Evolutionary conservation across 2,113 vertebrate genomes (phyloP).

Genomic region (Cnemophilus loriae): DNA sequence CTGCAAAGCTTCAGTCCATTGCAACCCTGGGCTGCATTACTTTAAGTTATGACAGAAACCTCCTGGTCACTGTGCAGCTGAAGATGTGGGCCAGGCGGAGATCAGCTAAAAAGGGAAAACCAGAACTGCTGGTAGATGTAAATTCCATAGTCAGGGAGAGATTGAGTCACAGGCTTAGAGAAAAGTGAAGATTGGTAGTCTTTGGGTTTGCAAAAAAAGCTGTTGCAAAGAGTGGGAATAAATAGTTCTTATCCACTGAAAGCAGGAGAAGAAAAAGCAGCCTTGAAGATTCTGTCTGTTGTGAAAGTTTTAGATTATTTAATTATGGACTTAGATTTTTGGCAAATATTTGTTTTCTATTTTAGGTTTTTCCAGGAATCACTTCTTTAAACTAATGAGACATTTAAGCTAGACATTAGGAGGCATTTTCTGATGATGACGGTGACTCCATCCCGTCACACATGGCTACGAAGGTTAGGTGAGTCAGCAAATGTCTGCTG

Average conservation of each 20-base stretch:
- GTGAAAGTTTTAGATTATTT: neutral
- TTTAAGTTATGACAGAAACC: neutral
- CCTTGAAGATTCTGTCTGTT: neutral
- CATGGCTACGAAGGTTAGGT: neutral
- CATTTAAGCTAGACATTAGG: neutral
- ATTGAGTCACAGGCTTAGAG: neutral
- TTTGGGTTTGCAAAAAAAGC: neutral
- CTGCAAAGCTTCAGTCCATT: neutral
- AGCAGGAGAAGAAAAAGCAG: neutral
- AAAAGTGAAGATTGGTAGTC: neutral
- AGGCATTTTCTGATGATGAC: neutral
- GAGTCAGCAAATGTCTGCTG: neutral
- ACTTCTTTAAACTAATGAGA: constrained; percentile 19
- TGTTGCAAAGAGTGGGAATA: neutral
- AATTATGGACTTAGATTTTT: neutral
- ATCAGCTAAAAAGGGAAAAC: neutral
- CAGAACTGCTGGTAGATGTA: neutral
- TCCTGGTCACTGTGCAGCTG: neutral
- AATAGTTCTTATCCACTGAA: neutral
- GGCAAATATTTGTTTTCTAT: neutral
- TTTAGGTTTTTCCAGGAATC: neutral
- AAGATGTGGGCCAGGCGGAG: neutral
- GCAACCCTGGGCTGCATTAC: neutral
- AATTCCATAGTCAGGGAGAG: neutral
- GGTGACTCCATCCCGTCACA: neutral